Evolutionary conservation across 2,797 vertebrate species (phyloP).

Genomic region (Adelosebastes latens): DNA sequence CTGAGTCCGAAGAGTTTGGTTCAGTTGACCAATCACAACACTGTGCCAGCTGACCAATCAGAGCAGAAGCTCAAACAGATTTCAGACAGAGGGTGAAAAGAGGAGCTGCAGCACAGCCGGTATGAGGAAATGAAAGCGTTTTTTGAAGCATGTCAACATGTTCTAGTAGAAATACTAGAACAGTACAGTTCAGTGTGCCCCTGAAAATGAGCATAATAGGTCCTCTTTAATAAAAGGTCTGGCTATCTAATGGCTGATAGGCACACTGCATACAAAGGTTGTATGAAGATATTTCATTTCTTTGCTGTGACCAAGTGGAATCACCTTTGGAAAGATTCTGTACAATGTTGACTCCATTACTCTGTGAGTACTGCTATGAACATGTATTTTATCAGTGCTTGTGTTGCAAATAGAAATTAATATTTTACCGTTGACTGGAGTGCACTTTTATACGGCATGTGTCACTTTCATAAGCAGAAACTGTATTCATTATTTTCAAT

Average conservation of each 20-base stretch:
- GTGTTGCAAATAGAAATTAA: background rate
- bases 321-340: conserved; percentile 56
- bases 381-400: conserved; percentile 23
- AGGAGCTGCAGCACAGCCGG: too few relatives aligned
- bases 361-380: conserved; percentile 67
- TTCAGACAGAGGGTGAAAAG: too few relatives aligned
- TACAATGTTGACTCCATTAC: conserved; percentile 58
- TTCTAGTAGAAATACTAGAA: too few relatives aligned
- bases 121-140: too few relatives aligned
- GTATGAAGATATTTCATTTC: conserved; percentile 16
- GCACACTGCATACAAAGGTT: background rate
- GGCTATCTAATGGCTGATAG: background rate
- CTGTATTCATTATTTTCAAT: background rate
- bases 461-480: background rate
- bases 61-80: too few relatives aligned
- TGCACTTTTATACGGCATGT: background rate
- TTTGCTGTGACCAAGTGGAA: conserved; percentile 66
- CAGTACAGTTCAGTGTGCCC: too few relatives aligned
- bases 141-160: too few relatives aligned
- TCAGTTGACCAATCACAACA: too few relatives aligned
- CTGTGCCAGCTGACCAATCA: too few relatives aligned
- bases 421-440: background rate
- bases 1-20: background rate
- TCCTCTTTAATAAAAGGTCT: background rate
- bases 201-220: too few relatives aligned